Evolutionary conservation across 2,888 invertebrate species (phyloP).

Genomic region (Bombylius major): DNA sequence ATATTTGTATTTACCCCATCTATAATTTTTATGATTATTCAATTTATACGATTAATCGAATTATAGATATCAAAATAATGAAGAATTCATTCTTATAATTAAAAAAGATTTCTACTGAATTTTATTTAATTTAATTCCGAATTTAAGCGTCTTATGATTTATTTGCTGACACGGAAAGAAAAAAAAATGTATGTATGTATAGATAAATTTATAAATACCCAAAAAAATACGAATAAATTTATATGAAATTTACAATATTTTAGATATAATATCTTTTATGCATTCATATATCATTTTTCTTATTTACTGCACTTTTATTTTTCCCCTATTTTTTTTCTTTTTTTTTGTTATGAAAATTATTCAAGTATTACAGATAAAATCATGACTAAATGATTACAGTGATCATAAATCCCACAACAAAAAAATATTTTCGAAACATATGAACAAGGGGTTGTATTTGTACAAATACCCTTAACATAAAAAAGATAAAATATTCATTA

Average conservation of each 20-base stretch:
- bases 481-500: slow-evolving; percentile 5
- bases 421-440: neutral
- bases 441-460: neutral
- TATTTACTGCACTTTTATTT: neutral
- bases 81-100: no score
- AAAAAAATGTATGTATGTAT: no score
- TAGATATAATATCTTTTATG: neutral
- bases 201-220: no score
- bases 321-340: neutral
- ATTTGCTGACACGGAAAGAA: neutral
- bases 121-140: no score
- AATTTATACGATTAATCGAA: no score
- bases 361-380: neutral
- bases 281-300: neutral
- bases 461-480: neutral
- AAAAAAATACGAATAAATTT: no score
- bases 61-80: no score
- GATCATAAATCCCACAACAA: slow-evolving; percentile 4
- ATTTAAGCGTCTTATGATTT: neutral
- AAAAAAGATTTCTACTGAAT: no score
- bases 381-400: slow-evolving; percentile 2
- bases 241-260: no score
- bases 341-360: neutral
- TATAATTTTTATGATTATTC: no score
- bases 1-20: no score